These are phyloP conservation scores for Chalcis sispes DNA, from an alignment of 2,888 invertebrate species.

Conservation along the genomic window DNA sequence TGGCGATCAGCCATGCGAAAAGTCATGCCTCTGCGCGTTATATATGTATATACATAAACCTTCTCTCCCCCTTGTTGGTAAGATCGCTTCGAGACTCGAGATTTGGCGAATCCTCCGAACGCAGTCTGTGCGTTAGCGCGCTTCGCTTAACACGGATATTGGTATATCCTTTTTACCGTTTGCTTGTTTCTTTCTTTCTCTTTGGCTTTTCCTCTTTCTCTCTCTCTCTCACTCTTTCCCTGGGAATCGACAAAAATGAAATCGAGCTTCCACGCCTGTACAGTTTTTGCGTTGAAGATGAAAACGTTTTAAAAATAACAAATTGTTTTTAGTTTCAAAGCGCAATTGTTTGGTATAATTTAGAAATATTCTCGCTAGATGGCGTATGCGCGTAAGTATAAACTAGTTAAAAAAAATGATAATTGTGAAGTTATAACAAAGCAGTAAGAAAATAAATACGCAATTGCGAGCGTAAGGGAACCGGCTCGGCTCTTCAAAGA, in stretches of 20 bases:
- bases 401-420: too few relatives aligned
- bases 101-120: not conserved
- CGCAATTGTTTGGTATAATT: too few relatives aligned
- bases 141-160: constrained; percentile 49
- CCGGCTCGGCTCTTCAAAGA: constrained; percentile 21
- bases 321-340: too few relatives aligned
- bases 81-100: too few relatives aligned
- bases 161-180: constrained; percentile 49
- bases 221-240: not conserved
- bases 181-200: not conserved
- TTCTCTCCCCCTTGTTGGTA: too few relatives aligned
- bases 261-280: constrained; percentile 8
- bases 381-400: too few relatives aligned
- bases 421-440: too few relatives aligned
- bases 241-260: not conserved
- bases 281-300: too few relatives aligned
- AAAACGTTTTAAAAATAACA: too few relatives aligned
- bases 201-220: constrained; percentile 31
- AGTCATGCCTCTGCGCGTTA: not conserved
- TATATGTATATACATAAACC: too few relatives aligned
- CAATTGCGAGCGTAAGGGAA: constrained; percentile 31
- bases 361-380: too few relatives aligned
- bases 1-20: constrained; percentile 70
- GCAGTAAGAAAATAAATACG: constrained; percentile 6
- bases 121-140: constrained; percentile 5